Percentiles rank a stretch among this genome's conserved stretches.
Evolutionary conservation across 2,113 vertebrate genomes (phyloP).

Genomic region (Aegotheles bennettii): DNA sequence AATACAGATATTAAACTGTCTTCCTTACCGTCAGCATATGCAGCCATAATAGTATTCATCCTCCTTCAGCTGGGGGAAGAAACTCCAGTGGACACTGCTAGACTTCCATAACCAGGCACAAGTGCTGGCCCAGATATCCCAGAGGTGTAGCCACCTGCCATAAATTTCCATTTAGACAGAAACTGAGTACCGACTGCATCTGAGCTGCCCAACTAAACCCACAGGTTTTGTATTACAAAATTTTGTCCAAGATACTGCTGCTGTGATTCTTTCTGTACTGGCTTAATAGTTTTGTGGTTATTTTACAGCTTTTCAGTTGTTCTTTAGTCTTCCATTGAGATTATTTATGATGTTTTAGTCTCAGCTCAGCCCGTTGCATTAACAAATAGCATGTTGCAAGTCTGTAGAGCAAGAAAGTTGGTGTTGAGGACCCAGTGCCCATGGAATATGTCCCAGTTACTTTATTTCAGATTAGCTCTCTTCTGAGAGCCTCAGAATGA

Average conservation of each 20-base stretch:
- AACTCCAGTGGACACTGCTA: background rate
- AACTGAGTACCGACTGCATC: background rate
- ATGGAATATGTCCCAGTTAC: background rate
- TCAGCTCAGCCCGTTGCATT: background rate
- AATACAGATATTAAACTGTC: background rate
- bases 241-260: background rate
- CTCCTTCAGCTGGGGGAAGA: background rate
- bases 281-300: background rate
- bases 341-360: background rate
- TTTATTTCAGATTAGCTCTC: background rate
- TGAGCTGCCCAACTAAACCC: background rate
- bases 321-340: background rate
- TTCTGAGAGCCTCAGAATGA: background rate
- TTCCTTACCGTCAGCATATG: background rate
- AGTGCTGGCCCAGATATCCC: background rate
- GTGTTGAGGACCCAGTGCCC: accelerated
- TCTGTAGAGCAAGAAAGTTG: background rate
- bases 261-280: background rate
- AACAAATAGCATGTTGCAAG: background rate
- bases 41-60: no score
- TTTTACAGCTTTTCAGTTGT: background rate
- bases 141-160: background rate
- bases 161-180: background rate
- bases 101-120: background rate
- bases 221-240: background rate